Conservation (phyloP, 2,113 vertebrate genomes). For the Petromus typicus region DNA sequence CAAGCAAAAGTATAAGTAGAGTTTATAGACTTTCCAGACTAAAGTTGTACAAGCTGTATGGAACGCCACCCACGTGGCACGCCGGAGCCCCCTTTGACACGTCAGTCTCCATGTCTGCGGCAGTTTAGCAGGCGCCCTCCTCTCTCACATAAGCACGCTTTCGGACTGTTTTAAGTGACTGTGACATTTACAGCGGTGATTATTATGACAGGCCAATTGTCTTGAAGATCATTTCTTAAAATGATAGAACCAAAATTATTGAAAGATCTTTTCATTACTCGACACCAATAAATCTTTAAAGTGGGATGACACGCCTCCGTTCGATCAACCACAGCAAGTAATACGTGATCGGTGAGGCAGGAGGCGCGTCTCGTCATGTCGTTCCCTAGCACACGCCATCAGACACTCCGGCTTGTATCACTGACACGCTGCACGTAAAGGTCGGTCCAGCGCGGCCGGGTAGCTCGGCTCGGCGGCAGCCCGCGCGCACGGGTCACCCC, state of each 20-base stretch:
- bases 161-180: background rate
- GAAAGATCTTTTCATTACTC: background rate
- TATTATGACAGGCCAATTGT: background rate
- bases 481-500: too few species aligned
- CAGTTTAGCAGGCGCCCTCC: background rate
- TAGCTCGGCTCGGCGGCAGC: too few species aligned
- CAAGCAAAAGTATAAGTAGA: background rate
- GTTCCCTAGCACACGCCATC: background rate
- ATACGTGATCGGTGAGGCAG: background rate
- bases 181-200: background rate
- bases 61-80: background rate
- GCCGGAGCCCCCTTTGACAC: background rate
- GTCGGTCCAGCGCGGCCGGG: background rate
- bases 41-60: background rate
- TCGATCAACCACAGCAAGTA: background rate
- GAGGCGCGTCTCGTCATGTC: background rate
- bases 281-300: conserved; percentile 26
- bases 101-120: background rate
- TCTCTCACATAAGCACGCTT: background rate
- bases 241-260: background rate
- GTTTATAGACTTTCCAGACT: background rate
- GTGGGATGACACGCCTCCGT: background rate
- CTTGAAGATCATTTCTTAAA: background rate
- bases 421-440: background rate
- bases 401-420: background rate